These are phyloP conservation scores for Yasuhikotakia modesta DNA, from an alignment of 2,797 vertebrate species.

Conservation along the genomic window DNA sequence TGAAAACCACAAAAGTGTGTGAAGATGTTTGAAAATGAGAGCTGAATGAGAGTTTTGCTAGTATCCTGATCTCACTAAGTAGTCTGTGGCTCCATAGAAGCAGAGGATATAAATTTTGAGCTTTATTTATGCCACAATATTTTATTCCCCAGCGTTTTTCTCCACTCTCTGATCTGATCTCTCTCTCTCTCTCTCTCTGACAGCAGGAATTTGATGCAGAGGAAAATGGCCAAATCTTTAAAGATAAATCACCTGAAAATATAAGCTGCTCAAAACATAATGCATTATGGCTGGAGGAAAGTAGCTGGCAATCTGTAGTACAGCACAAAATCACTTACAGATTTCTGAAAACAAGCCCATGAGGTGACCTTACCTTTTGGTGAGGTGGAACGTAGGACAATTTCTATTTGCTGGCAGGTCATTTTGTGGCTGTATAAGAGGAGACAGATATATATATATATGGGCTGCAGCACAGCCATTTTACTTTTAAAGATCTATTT, in stretches of 20 bases:
- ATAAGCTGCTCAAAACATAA: slow-evolving; percentile 69
- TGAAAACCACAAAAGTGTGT: slow-evolving; percentile 31
- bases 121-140: slow-evolving; percentile 60
- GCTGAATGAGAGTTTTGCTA: slow-evolving; percentile 28
- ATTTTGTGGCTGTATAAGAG: slow-evolving; percentile 43
- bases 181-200: slow-evolving; percentile 44
- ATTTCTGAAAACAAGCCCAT: slow-evolving; percentile 58
- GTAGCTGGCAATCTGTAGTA: slow-evolving; percentile 58
- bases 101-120: slow-evolving; percentile 61
- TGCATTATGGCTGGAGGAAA: slow-evolving; percentile 53
- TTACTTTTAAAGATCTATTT: slow-evolving; percentile 43
- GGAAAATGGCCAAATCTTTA: slow-evolving; percentile 68
- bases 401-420: slow-evolving; percentile 64
- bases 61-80: slow-evolving; percentile 40
- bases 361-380: slow-evolving; percentile 64
- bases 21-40: slow-evolving; percentile 30
- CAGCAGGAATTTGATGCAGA: slow-evolving; percentile 62
- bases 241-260: slow-evolving; percentile 69
- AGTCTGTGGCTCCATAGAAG: slow-evolving; percentile 49
- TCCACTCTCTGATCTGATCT: slow-evolving; percentile 53
- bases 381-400: slow-evolving; percentile 42
- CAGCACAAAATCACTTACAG: slow-evolving; percentile 70
- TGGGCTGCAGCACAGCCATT: slow-evolving; percentile 21
- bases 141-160: slow-evolving; percentile 56
- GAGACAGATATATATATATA: slow-evolving; percentile 31